Conservation (phyloP, 2,113 vertebrate genomes). For the Rhea americana region DNA sequence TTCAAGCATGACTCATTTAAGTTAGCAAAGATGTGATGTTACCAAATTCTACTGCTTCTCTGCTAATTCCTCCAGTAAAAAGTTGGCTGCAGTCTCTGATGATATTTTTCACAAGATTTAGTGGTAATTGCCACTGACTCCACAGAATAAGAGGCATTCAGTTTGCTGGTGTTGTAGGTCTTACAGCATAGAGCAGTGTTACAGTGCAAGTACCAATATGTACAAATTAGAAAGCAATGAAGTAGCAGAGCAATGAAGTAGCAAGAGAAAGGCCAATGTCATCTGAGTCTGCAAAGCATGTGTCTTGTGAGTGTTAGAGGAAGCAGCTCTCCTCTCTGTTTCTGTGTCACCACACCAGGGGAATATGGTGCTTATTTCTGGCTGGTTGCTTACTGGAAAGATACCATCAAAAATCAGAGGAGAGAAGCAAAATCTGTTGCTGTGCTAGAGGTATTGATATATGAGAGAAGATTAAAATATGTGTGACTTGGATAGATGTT, state of each 20-base stretch:
- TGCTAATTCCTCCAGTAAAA: background rate
- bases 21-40: background rate
- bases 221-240: background rate
- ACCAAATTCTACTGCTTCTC: background rate
- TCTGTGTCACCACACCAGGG: background rate
- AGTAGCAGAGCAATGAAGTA: background rate
- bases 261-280: background rate
- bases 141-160: background rate
- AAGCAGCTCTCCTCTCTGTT: background rate
- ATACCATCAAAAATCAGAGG: background rate
- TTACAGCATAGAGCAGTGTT: background rate
- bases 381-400: background rate
- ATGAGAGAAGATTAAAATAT: constrained; percentile 18
- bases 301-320: background rate
- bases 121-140: background rate
- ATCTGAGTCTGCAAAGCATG: background rate
- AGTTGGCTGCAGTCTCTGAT: background rate
- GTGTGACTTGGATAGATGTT: background rate
- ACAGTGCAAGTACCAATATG: background rate
- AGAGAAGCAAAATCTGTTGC: constrained; percentile 15
- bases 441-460: constrained; percentile 21
- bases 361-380: background rate
- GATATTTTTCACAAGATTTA: background rate
- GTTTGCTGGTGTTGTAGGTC: background rate
- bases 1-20: background rate